Percentiles rank a stretch among this genome's conserved stretches.
phyloP scores from a whole-genome alignment of 2,888 invertebrate genomes.

The Euspilapteryx auroguttella region DNA sequence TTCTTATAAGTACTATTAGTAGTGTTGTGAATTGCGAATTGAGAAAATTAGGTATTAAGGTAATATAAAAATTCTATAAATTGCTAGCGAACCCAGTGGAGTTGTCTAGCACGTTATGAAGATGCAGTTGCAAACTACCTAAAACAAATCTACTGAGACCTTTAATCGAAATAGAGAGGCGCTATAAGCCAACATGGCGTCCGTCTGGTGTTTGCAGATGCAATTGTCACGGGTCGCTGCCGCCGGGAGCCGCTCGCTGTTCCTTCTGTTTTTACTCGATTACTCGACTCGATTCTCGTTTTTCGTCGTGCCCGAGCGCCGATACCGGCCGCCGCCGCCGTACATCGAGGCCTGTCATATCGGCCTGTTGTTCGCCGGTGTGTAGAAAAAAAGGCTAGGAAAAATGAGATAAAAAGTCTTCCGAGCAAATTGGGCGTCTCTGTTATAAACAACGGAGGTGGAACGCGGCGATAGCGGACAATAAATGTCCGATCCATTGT shows the following conservation, averaged over 20 bases:
- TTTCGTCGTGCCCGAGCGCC: constrained; percentile 36
- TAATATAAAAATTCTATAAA: too few relatives aligned
- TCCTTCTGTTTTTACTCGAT: constrained; percentile 49
- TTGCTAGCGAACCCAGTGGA: too few relatives aligned
- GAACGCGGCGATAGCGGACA: constrained; percentile 54
- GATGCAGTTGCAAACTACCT: constrained; percentile 1
- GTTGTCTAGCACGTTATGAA: too few relatives aligned
- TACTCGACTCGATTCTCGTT: constrained; percentile 50
- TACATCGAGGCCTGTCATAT: constrained; percentile 53
- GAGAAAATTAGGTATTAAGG: too few relatives aligned
- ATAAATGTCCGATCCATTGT: constrained; percentile 53
- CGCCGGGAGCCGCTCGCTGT: constrained; percentile 8
- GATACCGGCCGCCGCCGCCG: constrained; percentile 35
- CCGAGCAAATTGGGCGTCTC: constrained; percentile 56
- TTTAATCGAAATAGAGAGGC: constrained; percentile 35
- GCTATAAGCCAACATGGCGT: constrained; percentile 50
- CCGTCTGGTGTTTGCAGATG: constrained; percentile 41
- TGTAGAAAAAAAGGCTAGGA: constrained; percentile 35
- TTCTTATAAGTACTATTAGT: background rate
- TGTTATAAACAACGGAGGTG: constrained; percentile 57
- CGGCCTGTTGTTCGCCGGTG: constrained; percentile 35
- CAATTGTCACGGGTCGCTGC: constrained; percentile 23
- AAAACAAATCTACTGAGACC: constrained; percentile 25
- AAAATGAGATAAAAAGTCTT: constrained; percentile 46
- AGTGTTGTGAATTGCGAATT: background rate